Evolutionary conservation across 2,113 vertebrate genomes (phyloP), one percentile per base, ranked within the genome.

Genomic region (Lipophrys pholis): DNA sequence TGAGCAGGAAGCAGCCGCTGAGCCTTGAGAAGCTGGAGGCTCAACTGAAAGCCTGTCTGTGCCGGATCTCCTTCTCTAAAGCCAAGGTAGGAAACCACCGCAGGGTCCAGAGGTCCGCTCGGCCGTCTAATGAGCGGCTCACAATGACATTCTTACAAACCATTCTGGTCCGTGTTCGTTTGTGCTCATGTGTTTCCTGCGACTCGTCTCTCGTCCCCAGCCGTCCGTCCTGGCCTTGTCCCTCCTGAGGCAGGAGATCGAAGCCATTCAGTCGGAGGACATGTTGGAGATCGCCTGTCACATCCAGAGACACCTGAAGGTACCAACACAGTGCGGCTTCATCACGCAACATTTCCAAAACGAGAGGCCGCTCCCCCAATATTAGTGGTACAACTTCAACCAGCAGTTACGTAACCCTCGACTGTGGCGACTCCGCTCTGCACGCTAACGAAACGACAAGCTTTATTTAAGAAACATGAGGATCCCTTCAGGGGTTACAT

Each of bases 1-100:
- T 80, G 41, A 63, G 10, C 81, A 99, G 98, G 91, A 97, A 96
- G 90, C 94, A 96, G 76, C 74, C 91, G 11, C 80, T 98, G 85
- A 98, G 91, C 63, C 94, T 97, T 2, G 97, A 98, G 80, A 98
- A 96, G 90, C 93, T 99, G 77, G 98, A 99, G 93, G 97, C 96
- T 63, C 96, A 99, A 83, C 93, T 99, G 0, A 99, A 98, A 95
- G 97, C 97, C 91, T 99, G 98, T 73, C 95, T 94, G 87, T 98
- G 97, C 86, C 93, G 96, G 53, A 92, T 99, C 6, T 89, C 94
- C 55, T 99, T 99, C 82, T 99, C 98, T 65, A 98, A 96, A 95
- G 97, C 98, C 51, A 99, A 97, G 96, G 98, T 99, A 91, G 90
- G 95, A 71, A 67, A 21, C 15, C 54, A 2, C 3, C 5, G 7